Evolutionary conservation across 2,797 vertebrate species (phyloP).

Genomic region (Phyllotis vaccarum): DNA sequence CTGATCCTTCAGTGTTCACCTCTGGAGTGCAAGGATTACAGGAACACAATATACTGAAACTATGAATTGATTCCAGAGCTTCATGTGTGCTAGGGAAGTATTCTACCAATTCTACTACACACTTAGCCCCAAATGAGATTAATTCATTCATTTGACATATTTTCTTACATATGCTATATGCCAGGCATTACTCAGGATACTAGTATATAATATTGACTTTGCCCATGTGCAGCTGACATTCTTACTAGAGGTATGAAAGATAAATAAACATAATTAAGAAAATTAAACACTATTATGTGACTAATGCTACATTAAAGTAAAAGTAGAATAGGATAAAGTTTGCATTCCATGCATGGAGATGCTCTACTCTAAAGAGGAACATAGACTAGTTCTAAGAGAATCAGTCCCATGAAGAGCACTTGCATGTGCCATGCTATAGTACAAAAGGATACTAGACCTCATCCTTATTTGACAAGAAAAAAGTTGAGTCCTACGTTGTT

Average conservation of each 20-base stretch:
- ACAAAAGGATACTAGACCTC: neutral
- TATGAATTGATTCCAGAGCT: neutral
- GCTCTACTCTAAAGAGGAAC: neutral
- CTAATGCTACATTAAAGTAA: neutral
- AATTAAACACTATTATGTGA: neutral
- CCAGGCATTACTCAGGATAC: neutral
- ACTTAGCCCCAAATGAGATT: neutral
- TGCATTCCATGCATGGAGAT: fast-evolving
- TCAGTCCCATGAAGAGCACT: neutral
- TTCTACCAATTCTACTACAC: neutral
- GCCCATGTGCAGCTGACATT: neutral
- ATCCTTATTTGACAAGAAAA: neutral
- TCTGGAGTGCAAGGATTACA: neutral
- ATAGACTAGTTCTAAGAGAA: neutral
- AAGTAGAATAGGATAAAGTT: neutral
- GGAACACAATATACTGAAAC: neutral
- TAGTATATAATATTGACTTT: neutral
- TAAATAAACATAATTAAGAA: neutral
- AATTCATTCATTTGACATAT: neutral
- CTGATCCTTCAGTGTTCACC: neutral
- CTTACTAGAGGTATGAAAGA: slow-evolving; percentile 16
- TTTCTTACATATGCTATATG: neutral
- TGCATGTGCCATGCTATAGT: neutral
- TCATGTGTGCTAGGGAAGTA: neutral
- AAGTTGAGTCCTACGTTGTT: neutral